These are phyloP conservation scores for Symphodus melops DNA, from an alignment of 2,113 vertebrate species.

Conservation along the genomic window DNA sequence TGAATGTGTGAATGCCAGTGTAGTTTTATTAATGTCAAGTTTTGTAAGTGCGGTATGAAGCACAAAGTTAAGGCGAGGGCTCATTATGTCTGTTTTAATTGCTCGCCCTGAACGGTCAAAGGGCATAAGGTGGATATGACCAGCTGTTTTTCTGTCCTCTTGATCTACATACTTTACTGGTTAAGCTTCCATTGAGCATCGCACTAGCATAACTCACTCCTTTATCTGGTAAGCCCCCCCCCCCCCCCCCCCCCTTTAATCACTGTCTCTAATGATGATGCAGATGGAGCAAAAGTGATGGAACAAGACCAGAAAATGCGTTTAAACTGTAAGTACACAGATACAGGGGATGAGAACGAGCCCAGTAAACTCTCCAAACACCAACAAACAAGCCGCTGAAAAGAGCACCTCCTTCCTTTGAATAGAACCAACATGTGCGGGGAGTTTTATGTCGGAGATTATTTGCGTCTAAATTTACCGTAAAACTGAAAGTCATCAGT, in stretches of 20 bases:
- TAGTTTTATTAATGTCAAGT: not conserved
- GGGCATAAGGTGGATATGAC: conserved; percentile 15
- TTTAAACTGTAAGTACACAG: conserved; percentile 26
- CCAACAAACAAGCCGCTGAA: conserved; percentile 22
- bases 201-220: conserved; percentile 35
- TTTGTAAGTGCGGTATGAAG: not conserved
- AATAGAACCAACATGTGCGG: not conserved
- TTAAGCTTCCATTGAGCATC: conserved; percentile 50
- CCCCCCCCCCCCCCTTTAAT: not conserved
- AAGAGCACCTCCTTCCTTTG: conserved; percentile 15
- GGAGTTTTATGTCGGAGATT: conserved; percentile 1
- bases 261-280: conserved; percentile 29
- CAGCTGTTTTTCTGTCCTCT: conserved; percentile 62
- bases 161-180: conserved; percentile 57
- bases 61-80: conserved; percentile 1
- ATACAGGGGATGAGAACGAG: conserved; percentile 42
- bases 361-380: conserved; percentile 6
- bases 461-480: conserved; percentile 47
- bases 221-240: conserved; percentile 48
- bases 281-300: conserved; percentile 18
- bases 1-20: not conserved
- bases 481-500: conserved; percentile 41
- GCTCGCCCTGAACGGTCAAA: conserved; percentile 32
- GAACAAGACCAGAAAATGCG: conserved; percentile 32
- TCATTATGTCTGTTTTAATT: conserved; percentile 35